Conservation (phyloP, 2,113 vertebrate genomes). For the Pan troglodytes region NHGRI_mPanTro3-v2.1_pri NC_072415.2:57338501-57339000, state of each 20-base stretch:
- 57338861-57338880: not conserved
- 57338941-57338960: not conserved
- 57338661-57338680: not conserved
- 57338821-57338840: not conserved
- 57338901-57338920: not conserved
- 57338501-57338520: not conserved
- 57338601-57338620: not conserved
- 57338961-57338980: constrained; percentile 51
- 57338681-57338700: not conserved
- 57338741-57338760: not conserved
- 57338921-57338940: not conserved
- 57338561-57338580: not conserved
- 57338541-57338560: not conserved
- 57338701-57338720: not conserved
- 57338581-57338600: not conserved
- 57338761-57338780: not conserved
- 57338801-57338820: not conserved
- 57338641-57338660: not conserved
- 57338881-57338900: not conserved
- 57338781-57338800: not conserved
- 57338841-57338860: not conserved
- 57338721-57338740: not conserved
- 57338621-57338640: not conserved
- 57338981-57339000: constrained; percentile 73
- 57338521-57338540: not conserved